Conservation (phyloP, 1,140 invertebrate genomes). For the Steinernema feltiae region DNA sequence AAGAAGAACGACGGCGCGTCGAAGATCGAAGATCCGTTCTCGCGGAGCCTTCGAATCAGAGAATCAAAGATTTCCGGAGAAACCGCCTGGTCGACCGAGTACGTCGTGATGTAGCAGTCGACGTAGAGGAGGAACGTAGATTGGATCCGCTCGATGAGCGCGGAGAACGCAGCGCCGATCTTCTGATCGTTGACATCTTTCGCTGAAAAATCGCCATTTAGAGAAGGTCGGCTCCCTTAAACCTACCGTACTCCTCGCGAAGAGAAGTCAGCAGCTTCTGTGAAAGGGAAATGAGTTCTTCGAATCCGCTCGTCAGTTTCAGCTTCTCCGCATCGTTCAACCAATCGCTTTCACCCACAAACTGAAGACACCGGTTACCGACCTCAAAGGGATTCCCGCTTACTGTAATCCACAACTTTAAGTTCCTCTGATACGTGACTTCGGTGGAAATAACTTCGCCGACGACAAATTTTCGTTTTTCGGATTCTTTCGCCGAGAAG, state of each 20-base stretch:
- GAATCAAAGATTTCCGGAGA: background rate
- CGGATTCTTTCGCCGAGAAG: background rate
- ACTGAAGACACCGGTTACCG: background rate
- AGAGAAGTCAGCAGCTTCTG: background rate
- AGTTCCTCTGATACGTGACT: background rate
- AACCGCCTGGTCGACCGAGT: background rate
- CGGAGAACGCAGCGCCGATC: background rate
- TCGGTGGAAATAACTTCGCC: constrained; percentile 6
- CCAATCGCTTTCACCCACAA: background rate
- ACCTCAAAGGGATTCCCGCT: background rate
- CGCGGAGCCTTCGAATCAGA: background rate
- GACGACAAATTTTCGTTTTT: background rate
- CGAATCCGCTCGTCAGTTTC: background rate
- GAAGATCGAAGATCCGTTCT: background rate
- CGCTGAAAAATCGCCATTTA: background rate
- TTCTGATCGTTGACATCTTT: background rate
- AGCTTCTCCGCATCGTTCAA: background rate
- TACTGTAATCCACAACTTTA: background rate
- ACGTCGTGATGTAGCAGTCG: constrained; percentile 4
- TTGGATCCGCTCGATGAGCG: background rate
- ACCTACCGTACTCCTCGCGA: background rate
- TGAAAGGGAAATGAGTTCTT: background rate
- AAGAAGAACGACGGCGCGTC: background rate
- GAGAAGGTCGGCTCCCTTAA: background rate
- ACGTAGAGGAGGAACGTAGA: background rate